A percentile compares a stretch with the other conserved stretches of the same genome.
Conservation (phyloP, 2,888 invertebrate species). For the Parnassius glacialis region DNA sequence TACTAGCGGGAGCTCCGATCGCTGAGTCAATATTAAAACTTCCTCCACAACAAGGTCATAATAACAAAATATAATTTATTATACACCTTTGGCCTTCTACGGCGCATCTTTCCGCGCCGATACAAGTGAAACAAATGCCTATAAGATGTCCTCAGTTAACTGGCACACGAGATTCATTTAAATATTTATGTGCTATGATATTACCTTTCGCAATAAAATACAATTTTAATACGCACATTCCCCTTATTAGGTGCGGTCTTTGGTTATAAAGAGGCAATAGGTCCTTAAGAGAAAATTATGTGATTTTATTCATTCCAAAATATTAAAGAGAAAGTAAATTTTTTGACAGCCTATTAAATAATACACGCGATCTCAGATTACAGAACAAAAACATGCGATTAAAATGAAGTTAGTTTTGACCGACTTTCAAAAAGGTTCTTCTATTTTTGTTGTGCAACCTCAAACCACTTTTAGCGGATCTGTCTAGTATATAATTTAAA, state of each 20-base stretch:
- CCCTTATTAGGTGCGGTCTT: slow-evolving; percentile 14
- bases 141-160: slow-evolving; percentile 4
- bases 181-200: slow-evolving; percentile 21
- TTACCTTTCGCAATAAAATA: slow-evolving; percentile 17
- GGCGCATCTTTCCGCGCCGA: slow-evolving; percentile 3
- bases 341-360: no score
- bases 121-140: neutral
- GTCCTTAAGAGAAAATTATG: slow-evolving; percentile 6
- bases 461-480: no score
- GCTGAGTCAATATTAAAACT: no score
- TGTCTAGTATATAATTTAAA: no score
- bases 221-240: slow-evolving; percentile 15
- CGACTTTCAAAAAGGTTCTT: no score
- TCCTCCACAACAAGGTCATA: slow-evolving; percentile 5
- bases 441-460: no score
- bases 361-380: no score
- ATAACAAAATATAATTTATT: slow-evolving; percentile 3
- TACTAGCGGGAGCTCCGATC: no score
- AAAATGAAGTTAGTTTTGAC: no score
- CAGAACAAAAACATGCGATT: no score
- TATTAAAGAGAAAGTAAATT: slow-evolving; percentile 3
- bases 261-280: neutral
- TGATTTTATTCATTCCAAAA: neutral
- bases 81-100: slow-evolving; percentile 8
- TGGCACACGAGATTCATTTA: slow-evolving; percentile 5